Evolutionary conservation across 2,797 vertebrate species (phyloP).

Genomic region (Thaleichthys pacificus): DNA sequence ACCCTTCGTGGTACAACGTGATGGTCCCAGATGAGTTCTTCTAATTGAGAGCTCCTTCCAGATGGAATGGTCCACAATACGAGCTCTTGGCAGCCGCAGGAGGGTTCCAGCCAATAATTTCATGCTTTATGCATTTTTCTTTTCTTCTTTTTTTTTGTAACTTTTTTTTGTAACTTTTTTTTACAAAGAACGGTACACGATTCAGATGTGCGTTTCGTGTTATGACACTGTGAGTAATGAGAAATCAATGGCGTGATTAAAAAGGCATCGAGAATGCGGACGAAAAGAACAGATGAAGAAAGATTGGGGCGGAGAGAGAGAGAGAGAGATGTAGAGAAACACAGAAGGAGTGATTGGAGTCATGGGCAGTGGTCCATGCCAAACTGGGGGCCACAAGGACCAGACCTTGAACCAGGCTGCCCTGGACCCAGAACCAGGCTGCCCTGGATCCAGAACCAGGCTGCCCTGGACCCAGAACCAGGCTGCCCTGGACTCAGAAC

Average conservation of each 20-base stretch:
- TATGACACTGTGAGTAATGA: constrained; percentile 33
- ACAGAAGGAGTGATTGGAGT: background rate
- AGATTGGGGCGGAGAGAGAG: background rate
- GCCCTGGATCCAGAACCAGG: too few relatives aligned
- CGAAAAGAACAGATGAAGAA: background rate
- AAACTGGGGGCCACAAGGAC: background rate
- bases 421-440: too few relatives aligned
- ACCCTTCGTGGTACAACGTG: constrained; percentile 41
- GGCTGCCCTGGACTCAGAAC: too few relatives aligned
- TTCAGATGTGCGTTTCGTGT: constrained; percentile 26
- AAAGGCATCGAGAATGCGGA: constrained; percentile 6
- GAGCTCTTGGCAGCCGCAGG: constrained; percentile 26
- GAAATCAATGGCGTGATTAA: constrained; percentile 41
- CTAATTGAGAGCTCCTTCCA: constrained; percentile 40
- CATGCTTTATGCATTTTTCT: background rate
- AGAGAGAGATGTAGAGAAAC: constrained; percentile 4
- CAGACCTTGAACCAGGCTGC: background rate
- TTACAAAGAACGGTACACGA: constrained; percentile 36
- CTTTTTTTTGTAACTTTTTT: constrained; percentile 12
- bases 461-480: too few relatives aligned
- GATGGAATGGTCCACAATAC: constrained; percentile 27
- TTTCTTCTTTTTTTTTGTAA: constrained; percentile 1
- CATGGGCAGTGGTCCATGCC: background rate
- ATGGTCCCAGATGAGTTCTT: constrained; percentile 36
- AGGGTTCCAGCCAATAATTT: constrained; percentile 13